Conservation (phyloP, 1,140 invertebrate species). For the Drosophila littoralis region DNA sequence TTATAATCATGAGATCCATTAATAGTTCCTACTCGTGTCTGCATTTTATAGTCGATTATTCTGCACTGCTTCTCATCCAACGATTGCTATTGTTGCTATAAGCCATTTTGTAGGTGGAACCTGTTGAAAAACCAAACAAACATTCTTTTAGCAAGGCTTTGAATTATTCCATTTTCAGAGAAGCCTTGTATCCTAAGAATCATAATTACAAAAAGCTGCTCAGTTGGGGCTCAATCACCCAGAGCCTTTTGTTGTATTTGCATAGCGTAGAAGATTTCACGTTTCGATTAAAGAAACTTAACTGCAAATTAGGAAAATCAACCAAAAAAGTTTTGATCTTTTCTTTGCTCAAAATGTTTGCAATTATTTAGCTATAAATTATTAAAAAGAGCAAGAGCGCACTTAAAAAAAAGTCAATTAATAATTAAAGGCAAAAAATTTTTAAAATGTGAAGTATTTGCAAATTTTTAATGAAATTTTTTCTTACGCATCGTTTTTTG, state of each 20-base stretch:
- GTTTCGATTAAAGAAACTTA: slow-evolving; percentile 1
- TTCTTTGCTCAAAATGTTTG: slow-evolving; percentile 29
- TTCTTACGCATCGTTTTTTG: slow-evolving; percentile 66
- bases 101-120: slow-evolving; percentile 37
- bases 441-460: slow-evolving; percentile 75
- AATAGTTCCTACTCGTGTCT: slow-evolving; percentile 6
- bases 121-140: slow-evolving; percentile 55
- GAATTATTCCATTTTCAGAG: background rate
- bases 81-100: slow-evolving; percentile 26
- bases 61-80: slow-evolving; percentile 47
- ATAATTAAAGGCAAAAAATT: slow-evolving; percentile 59
- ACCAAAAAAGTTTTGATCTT: slow-evolving; percentile 9
- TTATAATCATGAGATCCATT: slow-evolving; percentile 75
- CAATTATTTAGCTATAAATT: slow-evolving; percentile 45
- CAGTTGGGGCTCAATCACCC: slow-evolving; percentile 43
- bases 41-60: slow-evolving; percentile 20
- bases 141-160: slow-evolving; percentile 37
- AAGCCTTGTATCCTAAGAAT: background rate
- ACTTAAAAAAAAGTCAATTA: slow-evolving; percentile 40
- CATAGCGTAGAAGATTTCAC: background rate
- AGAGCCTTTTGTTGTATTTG: too few relatives aligned
- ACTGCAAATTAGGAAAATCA: slow-evolving; percentile 21
- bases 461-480: slow-evolving; percentile 77
- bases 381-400: slow-evolving; percentile 30
- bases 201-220: slow-evolving; percentile 20